Percentiles rank a stretch among this genome's conserved stretches.
These are phyloP conservation scores for Brachycybe producta DNA, from an alignment of 2,888 invertebrate genomes.

Conservation along the genomic window DNA sequence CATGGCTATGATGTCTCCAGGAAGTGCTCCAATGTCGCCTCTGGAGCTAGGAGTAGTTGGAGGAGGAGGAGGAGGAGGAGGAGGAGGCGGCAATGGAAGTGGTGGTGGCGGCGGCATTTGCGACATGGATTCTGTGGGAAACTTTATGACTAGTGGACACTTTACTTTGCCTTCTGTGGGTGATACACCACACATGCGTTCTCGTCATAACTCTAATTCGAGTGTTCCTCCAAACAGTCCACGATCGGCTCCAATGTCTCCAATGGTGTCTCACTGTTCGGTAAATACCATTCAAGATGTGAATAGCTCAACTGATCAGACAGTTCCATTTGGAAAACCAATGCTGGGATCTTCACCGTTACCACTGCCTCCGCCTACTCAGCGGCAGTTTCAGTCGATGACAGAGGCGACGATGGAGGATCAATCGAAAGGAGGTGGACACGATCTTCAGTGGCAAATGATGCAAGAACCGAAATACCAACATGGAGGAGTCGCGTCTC, in stretches of 20 bases:
- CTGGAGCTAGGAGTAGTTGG: constrained; percentile 15
- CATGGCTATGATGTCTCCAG: constrained; percentile 18
- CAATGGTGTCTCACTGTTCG: constrained; percentile 27
- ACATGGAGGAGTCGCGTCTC: background rate
- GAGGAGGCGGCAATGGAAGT: background rate
- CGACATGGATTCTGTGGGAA: background rate
- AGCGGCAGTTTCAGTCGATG: too few species aligned
- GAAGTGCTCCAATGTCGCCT: constrained; percentile 24
- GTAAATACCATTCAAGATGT: background rate
- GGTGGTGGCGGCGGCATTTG: background rate
- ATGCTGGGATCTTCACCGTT: constrained; percentile 31
- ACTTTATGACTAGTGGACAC: background rate
- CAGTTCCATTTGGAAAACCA: constrained; percentile 29
- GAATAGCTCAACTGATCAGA: constrained; percentile 22
- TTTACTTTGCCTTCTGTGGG: constrained; percentile 21
- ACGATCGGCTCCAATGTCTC: constrained; percentile 25
- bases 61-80: background rate
- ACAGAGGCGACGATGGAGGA: too few species aligned
- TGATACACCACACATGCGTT: constrained; percentile 20
- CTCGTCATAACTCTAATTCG: constrained; percentile 24
- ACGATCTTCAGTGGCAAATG: too few species aligned
- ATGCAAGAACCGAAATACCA: background rate
- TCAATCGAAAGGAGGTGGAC: too few species aligned
- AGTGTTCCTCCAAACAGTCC: constrained; percentile 27
- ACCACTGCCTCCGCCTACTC: constrained; percentile 28